phyloP scores from a whole-genome alignment of 2,113 vertebrate genomes.

The Hippocampus barbouri region DNA sequence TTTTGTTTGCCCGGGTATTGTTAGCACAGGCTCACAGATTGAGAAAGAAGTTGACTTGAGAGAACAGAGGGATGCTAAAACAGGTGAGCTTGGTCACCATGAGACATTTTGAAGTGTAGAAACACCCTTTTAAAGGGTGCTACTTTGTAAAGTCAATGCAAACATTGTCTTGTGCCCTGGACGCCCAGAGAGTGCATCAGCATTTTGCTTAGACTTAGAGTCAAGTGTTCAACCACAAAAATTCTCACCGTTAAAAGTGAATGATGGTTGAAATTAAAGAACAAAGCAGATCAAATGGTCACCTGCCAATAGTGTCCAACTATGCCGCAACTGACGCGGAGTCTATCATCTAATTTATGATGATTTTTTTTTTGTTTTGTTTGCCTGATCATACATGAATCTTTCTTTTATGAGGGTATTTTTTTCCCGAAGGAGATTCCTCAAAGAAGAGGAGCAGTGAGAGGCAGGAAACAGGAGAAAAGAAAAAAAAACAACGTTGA shows the following conservation, averaged over 20 bases:
- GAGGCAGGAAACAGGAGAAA: neutral
- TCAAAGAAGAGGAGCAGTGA: neutral
- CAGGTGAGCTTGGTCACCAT: neutral
- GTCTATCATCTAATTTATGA: neutral
- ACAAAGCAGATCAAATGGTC: conserved; percentile 14
- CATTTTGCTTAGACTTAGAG: conserved; percentile 31
- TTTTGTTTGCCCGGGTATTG: neutral
- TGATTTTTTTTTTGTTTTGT: neutral
- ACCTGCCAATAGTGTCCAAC: conserved; percentile 28
- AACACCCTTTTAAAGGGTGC: conserved; percentile 24
- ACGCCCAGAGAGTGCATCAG: conserved; percentile 10
- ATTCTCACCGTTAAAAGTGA: conserved; percentile 33
- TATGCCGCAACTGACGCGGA: conserved; percentile 23
- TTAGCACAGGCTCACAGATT: neutral
- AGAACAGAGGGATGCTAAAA: neutral
- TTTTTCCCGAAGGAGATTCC: neutral
- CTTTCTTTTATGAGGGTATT: neutral
- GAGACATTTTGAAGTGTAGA: conserved; percentile 32
- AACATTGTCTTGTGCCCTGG: conserved; percentile 38
- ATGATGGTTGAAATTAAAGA: conserved; percentile 40
- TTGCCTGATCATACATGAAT: neutral
- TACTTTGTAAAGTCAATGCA: conserved; percentile 28
- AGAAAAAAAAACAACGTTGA: neutral
- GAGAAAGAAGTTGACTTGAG: conserved; percentile 1
- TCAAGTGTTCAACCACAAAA: conserved; percentile 51